Base-by-base conservation (phyloP, 2,113 vertebrate species). In the Nothoprocta perdicaria region DNA sequence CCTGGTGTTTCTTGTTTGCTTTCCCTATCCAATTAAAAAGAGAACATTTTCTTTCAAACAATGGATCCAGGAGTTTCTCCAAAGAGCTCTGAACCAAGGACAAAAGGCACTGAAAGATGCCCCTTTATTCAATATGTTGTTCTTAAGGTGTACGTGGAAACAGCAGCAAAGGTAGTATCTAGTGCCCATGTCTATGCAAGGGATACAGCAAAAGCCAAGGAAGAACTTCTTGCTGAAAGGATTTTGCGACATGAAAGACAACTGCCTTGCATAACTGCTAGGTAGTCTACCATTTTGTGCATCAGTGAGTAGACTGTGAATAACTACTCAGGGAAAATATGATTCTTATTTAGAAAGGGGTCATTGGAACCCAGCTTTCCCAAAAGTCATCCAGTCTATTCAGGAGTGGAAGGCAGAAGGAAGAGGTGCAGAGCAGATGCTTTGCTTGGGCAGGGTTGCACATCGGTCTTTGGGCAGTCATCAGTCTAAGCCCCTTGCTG, bases 121-220 rank as follows among this genome's bases (percentile, higher is more conserved):
- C 17, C 14, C 31, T 14, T 15, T 23, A 4, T 50, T 31, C 62
- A 27, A 19, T 22, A 5, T 31, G 15, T 33, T 8, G 2, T 22
- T 68, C 15, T 41, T 9, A 16, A 86, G 52, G 31, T 18, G 4
- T 18, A 61, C 17, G 1, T 18, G 17, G 8, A 52, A 41, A 66
- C 0, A 43, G 23, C 41, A 77, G 61, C 58, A 55, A 12, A 86
- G 29, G 12, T 15, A 0, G 57, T 45, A 40, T 9, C 76, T 52
- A 31, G 33, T 52, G 33, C 5, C 68, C 19, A 15, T 8, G 46
- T 46, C 6, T 11, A 33, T 79, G 33, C 31, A 19, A 40, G 14
- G n/a, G 7, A 8, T n/a, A 67, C 45, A 18, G 1, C 2, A 1
- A 4, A 22, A 31, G 22, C 5, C 16, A 33, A 1, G 5, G 19